These are phyloP conservation scores for Alca torda DNA, from an alignment of 2,797 vertebrate genomes.

Conservation along the genomic window DNA sequence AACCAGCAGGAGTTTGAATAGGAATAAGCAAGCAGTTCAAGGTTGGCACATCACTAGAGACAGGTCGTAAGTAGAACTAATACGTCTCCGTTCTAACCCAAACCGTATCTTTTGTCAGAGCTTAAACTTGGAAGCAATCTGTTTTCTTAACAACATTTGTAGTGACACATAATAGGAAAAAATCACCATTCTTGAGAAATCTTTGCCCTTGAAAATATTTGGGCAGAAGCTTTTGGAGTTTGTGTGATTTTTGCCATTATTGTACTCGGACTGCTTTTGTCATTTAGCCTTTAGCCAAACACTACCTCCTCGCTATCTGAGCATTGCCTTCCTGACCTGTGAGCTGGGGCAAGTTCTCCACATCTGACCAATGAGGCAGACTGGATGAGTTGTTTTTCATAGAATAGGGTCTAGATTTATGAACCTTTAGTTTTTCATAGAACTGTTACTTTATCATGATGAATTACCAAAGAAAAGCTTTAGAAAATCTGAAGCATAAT, in stretches of 20 bases:
- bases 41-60: neutral
- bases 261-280: neutral
- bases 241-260: neutral
- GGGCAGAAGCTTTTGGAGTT: neutral
- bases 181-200: neutral
- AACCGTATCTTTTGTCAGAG: neutral
- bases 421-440: neutral
- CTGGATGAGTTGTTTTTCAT: neutral
- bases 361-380: neutral
- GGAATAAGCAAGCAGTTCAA: conserved; percentile 13
- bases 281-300: neutral
- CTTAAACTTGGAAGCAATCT: neutral
- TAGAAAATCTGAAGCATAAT: neutral
- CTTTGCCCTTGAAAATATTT: conserved; percentile 27
- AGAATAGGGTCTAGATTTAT: neutral
- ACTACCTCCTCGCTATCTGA: neutral
- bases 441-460: neutral
- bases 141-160: neutral
- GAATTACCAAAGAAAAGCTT: neutral
- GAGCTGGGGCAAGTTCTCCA: neutral
- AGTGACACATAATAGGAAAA: neutral
- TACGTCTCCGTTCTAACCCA: neutral
- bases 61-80: neutral
- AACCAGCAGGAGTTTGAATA: neutral
- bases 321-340: neutral